Conservation (phyloP, 2,113 vertebrate genomes). For the Pomatorhinus ruficollis region DNA sequence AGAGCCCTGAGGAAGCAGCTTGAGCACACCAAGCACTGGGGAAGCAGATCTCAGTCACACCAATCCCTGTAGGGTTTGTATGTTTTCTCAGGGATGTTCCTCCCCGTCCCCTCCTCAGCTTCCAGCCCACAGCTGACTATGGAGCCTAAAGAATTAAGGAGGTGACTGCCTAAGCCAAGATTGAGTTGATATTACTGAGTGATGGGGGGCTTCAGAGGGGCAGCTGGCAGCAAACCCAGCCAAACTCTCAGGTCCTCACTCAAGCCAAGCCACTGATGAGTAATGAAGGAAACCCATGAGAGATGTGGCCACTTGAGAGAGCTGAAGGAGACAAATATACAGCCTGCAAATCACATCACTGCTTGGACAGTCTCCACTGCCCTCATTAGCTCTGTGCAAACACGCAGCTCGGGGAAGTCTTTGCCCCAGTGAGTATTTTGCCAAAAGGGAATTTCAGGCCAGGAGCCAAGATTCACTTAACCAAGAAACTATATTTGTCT, state of each 20-base stretch:
- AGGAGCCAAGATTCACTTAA: constrained; percentile 39
- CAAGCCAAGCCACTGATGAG: background rate
- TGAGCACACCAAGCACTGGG: background rate
- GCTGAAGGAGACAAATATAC: background rate
- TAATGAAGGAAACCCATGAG: background rate
- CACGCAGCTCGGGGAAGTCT: background rate
- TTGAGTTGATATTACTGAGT: background rate
- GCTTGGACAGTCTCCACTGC: constrained; percentile 1
- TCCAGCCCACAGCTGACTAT: background rate
- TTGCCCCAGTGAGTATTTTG: background rate
- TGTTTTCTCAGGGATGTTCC: constrained; percentile 9
- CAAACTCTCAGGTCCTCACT: background rate
- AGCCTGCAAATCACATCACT: background rate
- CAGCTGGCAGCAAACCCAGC: background rate
- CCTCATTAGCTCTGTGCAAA: background rate
- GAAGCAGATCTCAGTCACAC: background rate
- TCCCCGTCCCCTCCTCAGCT: background rate
- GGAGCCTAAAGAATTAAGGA: background rate
- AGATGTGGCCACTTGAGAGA: background rate
- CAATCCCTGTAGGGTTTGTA: background rate
- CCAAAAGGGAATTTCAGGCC: constrained; percentile 34
- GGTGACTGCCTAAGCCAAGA: background rate
- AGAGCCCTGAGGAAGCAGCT: background rate
- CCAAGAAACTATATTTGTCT: constrained; percentile 50
- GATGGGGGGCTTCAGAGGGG: background rate